Base-by-base conservation (phyloP, 2,888 invertebrate genomes). In the Brenthis ino region DNA sequence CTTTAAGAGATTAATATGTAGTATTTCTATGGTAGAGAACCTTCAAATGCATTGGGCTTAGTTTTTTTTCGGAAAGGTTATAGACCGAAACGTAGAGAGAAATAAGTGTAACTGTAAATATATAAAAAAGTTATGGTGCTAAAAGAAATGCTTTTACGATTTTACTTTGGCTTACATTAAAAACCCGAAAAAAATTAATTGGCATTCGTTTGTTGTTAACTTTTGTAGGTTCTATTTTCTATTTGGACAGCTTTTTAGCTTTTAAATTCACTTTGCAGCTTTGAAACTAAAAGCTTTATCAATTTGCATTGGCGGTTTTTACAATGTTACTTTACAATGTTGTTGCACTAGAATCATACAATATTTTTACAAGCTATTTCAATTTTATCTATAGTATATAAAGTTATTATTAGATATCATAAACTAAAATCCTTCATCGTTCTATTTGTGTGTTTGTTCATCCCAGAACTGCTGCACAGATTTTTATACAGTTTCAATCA, bases 81-180 rank as follows among this genome's bases (percentile, higher is more conserved):
- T 37, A 37, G 37, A 37, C 37, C 37, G 37, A 37, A 37, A 37
- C 37, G 37, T 2, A 11, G 11, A 37, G 37, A 11, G 11, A 43
- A 43, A 11, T 43, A 43, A 43, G 11, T 43, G 11, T 11, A 43
- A 47, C 24, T 20, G 24, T 47, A 58, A 43, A 20, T 48, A 54
- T 60, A 65, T 63, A 57, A 71, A 71, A 72, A 74, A 72, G 68
- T 37, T 53, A 65, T 58, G 67, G 51, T 69, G 55, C 58, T 67
- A 71, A 72, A 68, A 57, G 28, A 57, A 57, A 56, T 51, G 66
- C 28, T 73, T 69, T 67, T 50, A 69, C 60, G 28, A 54, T 37
- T 58, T 67, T 33, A 68, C 51, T 67, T 67, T 72, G 56, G 53
- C 68, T 67, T 60, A 68, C 63, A 71, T 72, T 68, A 56, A 67